Conservation (phyloP, 2,113 vertebrate genomes). For the Gymnobelideus leadbeateri region DNA sequence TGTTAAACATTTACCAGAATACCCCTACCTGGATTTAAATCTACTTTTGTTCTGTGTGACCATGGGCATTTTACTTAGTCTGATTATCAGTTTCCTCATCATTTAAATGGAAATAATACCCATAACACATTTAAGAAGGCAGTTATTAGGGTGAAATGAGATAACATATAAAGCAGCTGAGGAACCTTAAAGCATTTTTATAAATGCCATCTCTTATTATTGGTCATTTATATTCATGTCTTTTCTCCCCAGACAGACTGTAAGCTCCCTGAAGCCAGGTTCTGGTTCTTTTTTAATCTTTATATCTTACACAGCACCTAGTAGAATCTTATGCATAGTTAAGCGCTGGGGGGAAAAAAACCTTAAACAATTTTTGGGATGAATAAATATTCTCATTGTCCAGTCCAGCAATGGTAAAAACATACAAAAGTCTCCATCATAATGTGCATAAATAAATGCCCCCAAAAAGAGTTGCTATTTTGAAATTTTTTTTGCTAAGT, state of each 20-base stretch:
- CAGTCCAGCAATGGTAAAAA: not conserved
- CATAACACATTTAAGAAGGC: not conserved
- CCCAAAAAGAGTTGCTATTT: not conserved
- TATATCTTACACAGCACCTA: not conserved
- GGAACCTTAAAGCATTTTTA: not conserved
- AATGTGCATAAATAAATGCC: not conserved
- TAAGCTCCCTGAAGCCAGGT: not conserved
- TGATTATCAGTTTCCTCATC: not conserved
- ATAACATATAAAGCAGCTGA: not conserved
- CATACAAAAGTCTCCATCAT: not conserved
- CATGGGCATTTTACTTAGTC: not conserved
- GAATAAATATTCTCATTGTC: not conserved
- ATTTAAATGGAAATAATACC: not conserved
- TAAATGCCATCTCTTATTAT: not conserved
- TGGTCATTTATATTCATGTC: not conserved
- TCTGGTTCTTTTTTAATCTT: not conserved
- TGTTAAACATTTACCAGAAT: not conserved
- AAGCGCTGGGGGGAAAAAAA: not conserved
- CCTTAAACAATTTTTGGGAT: not conserved
- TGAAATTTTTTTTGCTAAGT: not conserved
- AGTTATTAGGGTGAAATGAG: not conserved
- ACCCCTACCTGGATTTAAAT: not conserved
- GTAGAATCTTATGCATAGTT: not conserved
- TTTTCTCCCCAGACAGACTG: not conserved
- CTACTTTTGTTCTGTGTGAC: not conserved